Conservation (phyloP, 2,113 vertebrate species). For the Lophius piscatorius region DNA sequence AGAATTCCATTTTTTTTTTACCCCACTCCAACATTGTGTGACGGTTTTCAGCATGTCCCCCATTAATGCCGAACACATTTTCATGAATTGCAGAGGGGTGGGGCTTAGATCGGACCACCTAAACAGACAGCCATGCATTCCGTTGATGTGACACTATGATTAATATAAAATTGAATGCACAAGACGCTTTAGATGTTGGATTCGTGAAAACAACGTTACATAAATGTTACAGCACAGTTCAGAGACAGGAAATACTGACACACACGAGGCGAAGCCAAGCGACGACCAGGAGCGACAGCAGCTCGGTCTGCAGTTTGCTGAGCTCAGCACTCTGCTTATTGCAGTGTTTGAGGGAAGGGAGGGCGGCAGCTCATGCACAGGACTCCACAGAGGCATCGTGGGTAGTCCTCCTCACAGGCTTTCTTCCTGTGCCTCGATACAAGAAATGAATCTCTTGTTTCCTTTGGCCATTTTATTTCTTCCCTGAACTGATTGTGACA, state of each 20-base stretch:
- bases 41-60: no score
- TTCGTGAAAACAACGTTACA: no score
- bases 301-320: slow-evolving; percentile 56
- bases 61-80: no score
- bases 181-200: no score
- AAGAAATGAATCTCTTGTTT: slow-evolving; percentile 16
- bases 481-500: background rate
- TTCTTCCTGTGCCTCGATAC: slow-evolving; percentile 52
- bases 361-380: slow-evolving; percentile 19
- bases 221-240: no score
- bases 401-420: slow-evolving; percentile 52
- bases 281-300: slow-evolving; percentile 36
- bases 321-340: slow-evolving; percentile 58
- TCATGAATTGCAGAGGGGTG: no score
- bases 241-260: slow-evolving; percentile 13
- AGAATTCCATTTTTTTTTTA: no score
- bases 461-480: background rate
- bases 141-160: no score
- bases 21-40: no score
- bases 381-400: slow-evolving; percentile 61
- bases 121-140: no score
- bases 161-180: no score
- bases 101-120: no score
- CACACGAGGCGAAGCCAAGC: slow-evolving; percentile 16
- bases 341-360: slow-evolving; percentile 21